A percentile compares a stretch with the other conserved stretches of the same genome.
Conservation (phyloP, 2,797 vertebrate species). For the Ceyx erithaca region DNA sequence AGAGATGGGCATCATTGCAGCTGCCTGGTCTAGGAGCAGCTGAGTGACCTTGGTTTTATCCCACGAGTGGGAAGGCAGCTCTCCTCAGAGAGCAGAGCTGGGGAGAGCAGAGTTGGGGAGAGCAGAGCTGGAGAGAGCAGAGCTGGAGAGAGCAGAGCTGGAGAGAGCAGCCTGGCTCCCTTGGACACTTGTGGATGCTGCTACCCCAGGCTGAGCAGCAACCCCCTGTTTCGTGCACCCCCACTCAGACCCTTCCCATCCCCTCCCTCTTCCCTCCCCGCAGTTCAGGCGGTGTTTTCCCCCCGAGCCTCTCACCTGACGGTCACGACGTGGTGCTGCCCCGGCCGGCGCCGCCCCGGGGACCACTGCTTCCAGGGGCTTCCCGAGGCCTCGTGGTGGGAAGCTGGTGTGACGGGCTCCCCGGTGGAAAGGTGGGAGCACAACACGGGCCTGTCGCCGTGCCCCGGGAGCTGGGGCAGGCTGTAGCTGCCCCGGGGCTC, state of each 20-base stretch:
- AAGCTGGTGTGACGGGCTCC: slow-evolving; percentile 72
- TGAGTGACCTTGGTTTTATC: background rate
- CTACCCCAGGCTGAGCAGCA: too few species aligned
- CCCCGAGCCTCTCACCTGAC: slow-evolving; percentile 81
- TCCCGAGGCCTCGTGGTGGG: slow-evolving; percentile 72
- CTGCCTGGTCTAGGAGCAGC: background rate
- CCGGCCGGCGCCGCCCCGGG: slow-evolving; percentile 78
- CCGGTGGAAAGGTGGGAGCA: slow-evolving; percentile 77
- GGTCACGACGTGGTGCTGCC: slow-evolving; percentile 88
- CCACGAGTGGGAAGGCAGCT: background rate
- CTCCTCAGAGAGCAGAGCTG: too few species aligned
- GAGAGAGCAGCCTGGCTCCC: too few species aligned
- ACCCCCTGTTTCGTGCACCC: too few species aligned
- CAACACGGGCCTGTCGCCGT: slow-evolving; percentile 64
- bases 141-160: too few species aligned
- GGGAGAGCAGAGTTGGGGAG: too few species aligned
- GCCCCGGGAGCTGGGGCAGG: slow-evolving; percentile 69
- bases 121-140: too few species aligned
- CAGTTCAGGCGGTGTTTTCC: background rate
- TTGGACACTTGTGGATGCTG: too few species aligned
- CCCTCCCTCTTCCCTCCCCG: background rate
- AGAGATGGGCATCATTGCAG: background rate
- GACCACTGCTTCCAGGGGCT: slow-evolving; percentile 87
- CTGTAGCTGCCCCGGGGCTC: slow-evolving; percentile 66
- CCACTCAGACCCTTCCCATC: too few species aligned